Evolutionary conservation across 1,140 invertebrate genomes (phyloP), one percentile per base, ranked within the genome.

Genomic region (Euglossa dilemma): DNA sequence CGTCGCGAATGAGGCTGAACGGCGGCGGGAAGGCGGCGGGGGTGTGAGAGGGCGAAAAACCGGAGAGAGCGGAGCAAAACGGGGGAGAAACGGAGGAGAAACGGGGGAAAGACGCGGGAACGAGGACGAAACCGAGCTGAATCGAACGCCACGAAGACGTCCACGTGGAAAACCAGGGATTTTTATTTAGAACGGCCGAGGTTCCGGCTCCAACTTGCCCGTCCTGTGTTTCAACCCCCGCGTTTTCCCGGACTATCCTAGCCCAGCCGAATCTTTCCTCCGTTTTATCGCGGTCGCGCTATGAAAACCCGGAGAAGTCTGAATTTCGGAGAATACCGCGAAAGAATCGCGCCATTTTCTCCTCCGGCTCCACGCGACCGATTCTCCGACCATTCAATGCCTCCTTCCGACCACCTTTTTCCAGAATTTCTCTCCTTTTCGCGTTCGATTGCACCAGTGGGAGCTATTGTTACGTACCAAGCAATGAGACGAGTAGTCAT

Each of bases 111-210:
- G 52, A 72, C 7, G 50, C 18, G 52, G 25, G 6, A 70, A 70
- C n/a, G n/a, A 28, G 11, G 18, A 66, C 43, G 20, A 57, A 25
- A 18, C 23, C 7, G 9, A 11, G 50, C 52, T 81, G 71, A 81
- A 81, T 81, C 70, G 59, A 56, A 43, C 28, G 57, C 57, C n/a
- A 66, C 70, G 71, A 81, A 81, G 79, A 81, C 71, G 59, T 18
- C 45, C 11, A 9, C 9, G 7, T 45, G 47, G 54, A 63, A 64
- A 64, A 36, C 43, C 8, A n/a, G 54, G 36, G 36, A 36, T 36
- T 45, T 67, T 79, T 79, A n/a, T 69, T 72, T 43, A 43, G 28
- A 47, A 20, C 8, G 50, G 20, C 18, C 28, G 43, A 7, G 20
- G 20, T 43, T 11, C 20, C 20, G 36, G 52, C 36, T 20, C n/a